A percentile compares a stretch with the other conserved stretches of the same genome.
Evolutionary conservation across 2,113 vertebrate species (phyloP).

Genomic region (Bubo scandiacus): DNA sequence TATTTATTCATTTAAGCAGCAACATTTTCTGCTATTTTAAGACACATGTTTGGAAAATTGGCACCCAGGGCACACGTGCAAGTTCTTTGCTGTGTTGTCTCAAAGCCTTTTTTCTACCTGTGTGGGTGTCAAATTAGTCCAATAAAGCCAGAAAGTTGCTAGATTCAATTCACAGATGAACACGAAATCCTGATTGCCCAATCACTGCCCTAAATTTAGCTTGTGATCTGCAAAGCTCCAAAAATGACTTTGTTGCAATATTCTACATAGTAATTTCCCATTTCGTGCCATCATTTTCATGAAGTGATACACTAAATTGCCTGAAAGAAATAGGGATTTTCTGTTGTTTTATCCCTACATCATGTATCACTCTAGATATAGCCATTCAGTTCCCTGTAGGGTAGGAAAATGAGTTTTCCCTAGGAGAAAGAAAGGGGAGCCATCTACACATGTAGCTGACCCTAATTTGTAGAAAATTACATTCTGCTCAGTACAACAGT

Average conservation of each 20-base stretch:
- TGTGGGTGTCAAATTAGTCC: constrained; percentile 22
- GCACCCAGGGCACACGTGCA: neutral
- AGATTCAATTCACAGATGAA: neutral
- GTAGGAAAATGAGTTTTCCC: constrained; percentile 19
- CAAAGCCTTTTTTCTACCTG: neutral
- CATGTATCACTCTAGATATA: neutral
- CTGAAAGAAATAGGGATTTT: constrained; percentile 35
- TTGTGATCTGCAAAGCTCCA: neutral
- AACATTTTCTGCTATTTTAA: constrained; percentile 35
- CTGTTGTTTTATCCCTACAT: neutral
- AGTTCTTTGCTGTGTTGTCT: neutral
- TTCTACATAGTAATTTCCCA: constrained; percentile 5
- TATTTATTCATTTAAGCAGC: neutral
- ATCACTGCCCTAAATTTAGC: constrained; percentile 26
- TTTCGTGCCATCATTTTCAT: neutral
- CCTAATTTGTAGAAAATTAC: constrained; percentile 50
- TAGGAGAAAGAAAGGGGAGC: neutral
- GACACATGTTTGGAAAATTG: neutral
- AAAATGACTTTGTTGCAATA: constrained; percentile 22
- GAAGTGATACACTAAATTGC: constrained; percentile 1
- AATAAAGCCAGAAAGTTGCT: neutral
- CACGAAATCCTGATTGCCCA: neutral
- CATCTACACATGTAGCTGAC: neutral
- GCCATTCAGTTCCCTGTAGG: neutral
- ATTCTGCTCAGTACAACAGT: constrained; percentile 4